Conservation (phyloP, 2,797 vertebrate genomes). For the Chaenodraco wilsoni region DNA sequence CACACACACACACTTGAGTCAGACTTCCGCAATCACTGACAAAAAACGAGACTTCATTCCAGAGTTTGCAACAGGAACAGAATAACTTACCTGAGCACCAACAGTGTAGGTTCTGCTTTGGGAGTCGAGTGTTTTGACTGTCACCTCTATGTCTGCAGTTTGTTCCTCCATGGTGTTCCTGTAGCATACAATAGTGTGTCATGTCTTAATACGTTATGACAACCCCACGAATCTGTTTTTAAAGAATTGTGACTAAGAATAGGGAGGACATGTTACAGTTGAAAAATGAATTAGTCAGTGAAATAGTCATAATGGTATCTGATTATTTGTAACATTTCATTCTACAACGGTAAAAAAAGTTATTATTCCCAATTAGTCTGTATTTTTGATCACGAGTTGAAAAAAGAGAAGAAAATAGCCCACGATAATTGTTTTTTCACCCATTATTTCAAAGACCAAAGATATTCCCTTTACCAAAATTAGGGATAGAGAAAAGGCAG, state of each 20-base stretch:
- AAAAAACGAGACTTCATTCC: neutral
- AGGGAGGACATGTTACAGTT: neutral
- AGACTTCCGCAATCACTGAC: neutral
- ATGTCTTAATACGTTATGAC: neutral
- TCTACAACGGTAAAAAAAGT: neutral
- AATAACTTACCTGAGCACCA: constrained; percentile 84
- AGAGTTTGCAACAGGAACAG: neutral
- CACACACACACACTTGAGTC: neutral
- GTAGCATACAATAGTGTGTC: neutral
- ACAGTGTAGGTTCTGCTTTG: constrained; percentile 93
- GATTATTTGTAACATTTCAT: too few relatives aligned
- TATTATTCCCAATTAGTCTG: neutral
- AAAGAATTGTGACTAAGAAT: neutral
- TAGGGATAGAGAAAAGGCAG: neutral
- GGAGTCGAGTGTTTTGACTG: constrained; percentile 94
- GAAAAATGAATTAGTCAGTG: neutral
- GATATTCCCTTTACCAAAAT: neutral
- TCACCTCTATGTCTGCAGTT: constrained; percentile 87
- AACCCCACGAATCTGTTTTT: neutral
- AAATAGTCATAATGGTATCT: too few relatives aligned
- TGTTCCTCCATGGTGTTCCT: constrained; percentile 86
- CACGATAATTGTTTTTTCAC: neutral
- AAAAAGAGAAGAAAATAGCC: neutral
- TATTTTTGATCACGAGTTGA: too few relatives aligned
- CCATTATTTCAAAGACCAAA: neutral